Evolutionary conservation across 2,888 invertebrate species (phyloP), one percentile per base, ranked within the genome.

Genomic region (Hanleya hanleyi): DNA sequence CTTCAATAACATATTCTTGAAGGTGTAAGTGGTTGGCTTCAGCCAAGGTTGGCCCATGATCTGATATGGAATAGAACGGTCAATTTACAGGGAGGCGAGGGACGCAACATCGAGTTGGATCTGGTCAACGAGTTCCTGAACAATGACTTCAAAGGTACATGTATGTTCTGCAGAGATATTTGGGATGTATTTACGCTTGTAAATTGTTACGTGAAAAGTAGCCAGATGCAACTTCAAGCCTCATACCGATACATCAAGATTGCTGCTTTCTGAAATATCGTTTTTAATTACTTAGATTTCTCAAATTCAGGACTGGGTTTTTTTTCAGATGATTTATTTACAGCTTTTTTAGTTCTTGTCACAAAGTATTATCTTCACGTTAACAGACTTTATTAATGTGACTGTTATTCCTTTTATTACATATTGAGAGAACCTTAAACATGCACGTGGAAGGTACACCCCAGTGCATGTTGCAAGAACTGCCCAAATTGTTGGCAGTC

Each of bases 131-230:
- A 73, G 38, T 73, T 73, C 36, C 67, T 73, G 2, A 73, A 73
- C 49, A 70, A 67, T 36, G 73, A 73, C 26, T 73, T 73, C 64
- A 73, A 73, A 49, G 69, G 69, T 73, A 36, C 36, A 0, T 92
- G 91, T 75, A 18, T 7, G 9, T 57, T 57, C 12, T 12, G n/a
- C 47, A 41, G 12, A n/a, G n/a, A n/a, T n/a, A n/a, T n/a, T n/a
- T n/a, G n/a, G n/a, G n/a, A n/a, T n/a, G n/a, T n/a, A n/a, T n/a
- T n/a, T n/a, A n/a, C n/a, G n/a, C n/a, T n/a, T n/a, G n/a, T n/a
- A n/a, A n/a, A n/a, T n/a, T n/a, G n/a, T n/a, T n/a, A n/a, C n/a
- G 41, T 51, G n/a, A n/a, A n/a, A n/a, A n/a, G n/a, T n/a, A n/a
- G n/a, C n/a, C n/a, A n/a, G n/a, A n/a, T n/a, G n/a, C n/a, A n/a